Conservation (phyloP, 2,888 invertebrate species). For the Nomada goodeniana region DNA sequence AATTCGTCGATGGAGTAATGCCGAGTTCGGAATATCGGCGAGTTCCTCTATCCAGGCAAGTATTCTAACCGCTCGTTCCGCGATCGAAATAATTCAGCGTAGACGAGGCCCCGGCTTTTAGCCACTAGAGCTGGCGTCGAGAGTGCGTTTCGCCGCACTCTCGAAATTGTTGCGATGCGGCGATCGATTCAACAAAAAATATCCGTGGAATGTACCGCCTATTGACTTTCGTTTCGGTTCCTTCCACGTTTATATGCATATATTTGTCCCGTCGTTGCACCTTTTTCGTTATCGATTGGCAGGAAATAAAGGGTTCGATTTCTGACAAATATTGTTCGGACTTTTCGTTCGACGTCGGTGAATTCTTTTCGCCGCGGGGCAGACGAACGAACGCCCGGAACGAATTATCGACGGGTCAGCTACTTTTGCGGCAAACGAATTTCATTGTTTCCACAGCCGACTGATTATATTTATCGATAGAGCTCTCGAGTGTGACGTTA, state of each 20-base stretch:
- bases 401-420: conserved; percentile 13
- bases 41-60: conserved; percentile 26
- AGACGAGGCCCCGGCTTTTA: conserved; percentile 33
- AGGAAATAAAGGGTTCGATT: not conserved
- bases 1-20: conserved; percentile 10
- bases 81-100: conserved; percentile 51
- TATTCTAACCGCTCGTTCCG: conserved; percentile 43
- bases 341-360: not conserved
- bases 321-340: conserved; percentile 22
- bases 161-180: conserved; percentile 39
- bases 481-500: conserved; percentile 3
- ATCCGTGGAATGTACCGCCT: conserved; percentile 8
- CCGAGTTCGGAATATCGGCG: conserved; percentile 9
- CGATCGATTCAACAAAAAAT: conserved; percentile 44
- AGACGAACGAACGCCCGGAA: not conserved
- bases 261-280: not conserved
- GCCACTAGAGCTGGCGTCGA: conserved; percentile 19
- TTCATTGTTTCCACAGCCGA: conserved; percentile 7
- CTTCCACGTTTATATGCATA: too few relatives aligned
- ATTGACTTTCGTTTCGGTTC: conserved; percentile 22
- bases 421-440: not conserved
- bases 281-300: too few relatives aligned
- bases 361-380: not conserved
- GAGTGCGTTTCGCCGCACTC: conserved; percentile 3
- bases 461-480: conserved; percentile 14